These are phyloP conservation scores for Micronycteris hirsuta DNA, from an alignment of 2,113 vertebrate genomes.

Conservation along the genomic window DNA sequence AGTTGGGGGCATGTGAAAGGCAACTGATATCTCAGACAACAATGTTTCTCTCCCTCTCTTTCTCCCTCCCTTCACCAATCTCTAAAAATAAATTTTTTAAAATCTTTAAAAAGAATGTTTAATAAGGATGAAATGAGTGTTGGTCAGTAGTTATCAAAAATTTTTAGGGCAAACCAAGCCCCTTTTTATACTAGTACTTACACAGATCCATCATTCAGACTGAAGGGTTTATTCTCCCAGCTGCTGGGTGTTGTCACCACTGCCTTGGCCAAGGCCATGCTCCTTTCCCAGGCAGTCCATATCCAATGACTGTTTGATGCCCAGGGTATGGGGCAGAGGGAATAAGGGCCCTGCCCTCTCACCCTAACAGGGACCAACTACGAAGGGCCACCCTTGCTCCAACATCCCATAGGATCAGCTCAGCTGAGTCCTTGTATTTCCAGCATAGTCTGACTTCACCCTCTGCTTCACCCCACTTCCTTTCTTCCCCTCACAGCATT, in stretches of 20 bases:
- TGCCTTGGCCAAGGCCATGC: not conserved
- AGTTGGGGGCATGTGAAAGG: too few species aligned
- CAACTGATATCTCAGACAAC: too few species aligned
- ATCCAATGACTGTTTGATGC: not conserved
- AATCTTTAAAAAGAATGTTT: not conserved
- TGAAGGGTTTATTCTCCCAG: not conserved
- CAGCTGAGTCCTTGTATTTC: not conserved
- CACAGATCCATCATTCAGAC: not conserved
- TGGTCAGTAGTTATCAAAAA: not conserved
- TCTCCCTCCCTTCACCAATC: too few species aligned
- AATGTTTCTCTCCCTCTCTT: too few species aligned
- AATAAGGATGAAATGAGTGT: not conserved
- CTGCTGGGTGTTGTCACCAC: not conserved
- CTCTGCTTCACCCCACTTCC: not conserved
- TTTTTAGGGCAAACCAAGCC: not conserved
- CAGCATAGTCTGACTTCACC: not conserved
- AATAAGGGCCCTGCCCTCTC: not conserved
- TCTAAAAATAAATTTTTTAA: too few species aligned
- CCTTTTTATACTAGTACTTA: not conserved
- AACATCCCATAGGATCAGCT: not conserved
- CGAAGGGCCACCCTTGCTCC: not conserved
- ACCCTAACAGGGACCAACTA: not conserved
- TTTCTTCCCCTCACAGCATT: too few species aligned
- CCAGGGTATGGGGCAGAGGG: not conserved
- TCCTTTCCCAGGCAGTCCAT: not conserved